phyloP scores from a whole-genome alignment of 1,140 invertebrate genomes.

The Nephila pilipes region DNA sequence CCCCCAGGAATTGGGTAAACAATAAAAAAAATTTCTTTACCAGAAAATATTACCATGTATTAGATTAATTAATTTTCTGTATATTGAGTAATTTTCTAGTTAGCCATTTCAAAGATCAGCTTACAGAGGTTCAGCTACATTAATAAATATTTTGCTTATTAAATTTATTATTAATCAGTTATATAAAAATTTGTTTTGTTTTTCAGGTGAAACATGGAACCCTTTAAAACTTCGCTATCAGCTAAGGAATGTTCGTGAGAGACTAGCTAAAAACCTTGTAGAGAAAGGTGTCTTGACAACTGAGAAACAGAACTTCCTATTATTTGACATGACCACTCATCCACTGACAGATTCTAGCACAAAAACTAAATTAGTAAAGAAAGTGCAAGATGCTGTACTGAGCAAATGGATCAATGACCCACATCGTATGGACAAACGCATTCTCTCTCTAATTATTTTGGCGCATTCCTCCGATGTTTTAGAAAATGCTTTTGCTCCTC shows the following conservation, averaged over 20 bases:
- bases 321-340: conserved; percentile 99
- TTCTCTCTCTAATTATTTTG: conserved; percentile 95
- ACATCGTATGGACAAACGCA: conserved; percentile 97
- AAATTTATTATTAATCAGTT: not conserved
- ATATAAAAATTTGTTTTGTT: conserved; percentile 72
- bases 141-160: no score
- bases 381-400: conserved; percentile 98
- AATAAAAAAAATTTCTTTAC: no score
- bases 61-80: not conserved
- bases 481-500: conserved; percentile 99
- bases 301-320: conserved; percentile 99
- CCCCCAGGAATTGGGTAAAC: no score
- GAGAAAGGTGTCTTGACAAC: conserved; percentile 99
- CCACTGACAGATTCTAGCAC: conserved; percentile 96
- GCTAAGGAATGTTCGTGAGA: conserved; percentile 98
- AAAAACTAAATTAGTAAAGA: conserved; percentile 98
- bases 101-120: no score
- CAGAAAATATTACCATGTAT: no score
- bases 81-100: no score
- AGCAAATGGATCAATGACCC: conserved; percentile 98
- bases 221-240: conserved; percentile 99
- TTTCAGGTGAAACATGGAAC: conserved; percentile 99
- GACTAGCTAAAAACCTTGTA: conserved; percentile 99
- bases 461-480: conserved; percentile 99
- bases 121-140: no score